Evolutionary conservation across 2,888 invertebrate genomes (phyloP).

Genomic region (Apocheima hispidaria): DNA sequence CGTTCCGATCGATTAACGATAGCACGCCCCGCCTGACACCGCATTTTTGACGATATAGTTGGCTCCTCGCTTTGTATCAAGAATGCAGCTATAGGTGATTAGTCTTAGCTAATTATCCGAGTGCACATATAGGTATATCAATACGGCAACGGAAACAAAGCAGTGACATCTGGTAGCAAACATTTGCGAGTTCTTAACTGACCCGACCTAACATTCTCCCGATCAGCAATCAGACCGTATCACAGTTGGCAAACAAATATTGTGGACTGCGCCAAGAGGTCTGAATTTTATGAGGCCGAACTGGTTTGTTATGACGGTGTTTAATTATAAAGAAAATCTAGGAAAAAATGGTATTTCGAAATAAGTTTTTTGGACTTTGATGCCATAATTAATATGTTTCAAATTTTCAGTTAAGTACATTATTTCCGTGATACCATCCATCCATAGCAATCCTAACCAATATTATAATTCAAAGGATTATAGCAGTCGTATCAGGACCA

Average conservation of each 20-base stretch:
- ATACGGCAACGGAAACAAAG: neutral
- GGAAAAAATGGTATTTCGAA: constrained; percentile 35
- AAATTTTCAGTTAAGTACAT: neutral
- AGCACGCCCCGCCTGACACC: constrained; percentile 61
- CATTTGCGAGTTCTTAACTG: constrained; percentile 12
- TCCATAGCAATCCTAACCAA: no score
- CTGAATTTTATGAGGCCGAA: constrained; percentile 40
- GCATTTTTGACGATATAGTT: constrained; percentile 64
- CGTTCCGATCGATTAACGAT: constrained; percentile 75
- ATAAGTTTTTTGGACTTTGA: constrained; percentile 21
- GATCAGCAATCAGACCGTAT: constrained; percentile 29
- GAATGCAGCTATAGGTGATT: constrained; percentile 31
- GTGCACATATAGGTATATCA: constrained; percentile 11
- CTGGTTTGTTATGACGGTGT: constrained; percentile 35
- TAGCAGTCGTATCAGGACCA: no score
- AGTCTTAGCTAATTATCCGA: constrained; percentile 20
- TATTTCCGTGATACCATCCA: neutral
- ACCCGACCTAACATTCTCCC: constrained; percentile 9
- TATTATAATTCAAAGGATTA: no score
- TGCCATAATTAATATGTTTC: neutral
- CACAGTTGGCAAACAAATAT: constrained; percentile 44
- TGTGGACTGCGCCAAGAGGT: constrained; percentile 42
- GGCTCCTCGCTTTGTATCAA: constrained; percentile 54
- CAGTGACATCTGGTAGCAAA: constrained; percentile 8
- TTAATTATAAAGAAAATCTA: constrained; percentile 27